Conservation (phyloP, 2,113 vertebrate species). For the Cebidichthys violaceus region DNA sequence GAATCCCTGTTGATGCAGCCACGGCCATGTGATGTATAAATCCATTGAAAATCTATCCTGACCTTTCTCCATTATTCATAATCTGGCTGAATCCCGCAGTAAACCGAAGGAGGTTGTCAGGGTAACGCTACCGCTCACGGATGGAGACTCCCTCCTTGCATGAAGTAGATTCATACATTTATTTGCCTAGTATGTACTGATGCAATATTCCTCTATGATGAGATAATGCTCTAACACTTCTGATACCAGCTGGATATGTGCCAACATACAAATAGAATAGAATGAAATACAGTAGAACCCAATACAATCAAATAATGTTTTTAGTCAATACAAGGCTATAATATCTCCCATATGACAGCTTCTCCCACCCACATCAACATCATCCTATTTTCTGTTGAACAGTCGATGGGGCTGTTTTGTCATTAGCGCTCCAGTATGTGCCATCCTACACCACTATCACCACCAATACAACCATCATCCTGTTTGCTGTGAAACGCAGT, state of each 20-base stretch:
- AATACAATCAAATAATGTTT: neutral
- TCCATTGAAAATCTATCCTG: conserved; percentile 70
- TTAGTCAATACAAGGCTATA: neutral
- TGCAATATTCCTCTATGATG: conserved; percentile 12
- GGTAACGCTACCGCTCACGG: conserved; percentile 18
- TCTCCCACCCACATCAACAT: conserved; percentile 15
- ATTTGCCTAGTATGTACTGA: neutral
- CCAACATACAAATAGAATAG: neutral
- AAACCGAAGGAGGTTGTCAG: conserved; percentile 58
- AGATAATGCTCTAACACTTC: conserved; percentile 1
- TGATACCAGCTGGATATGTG: conserved; percentile 24
- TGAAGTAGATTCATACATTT: conserved; percentile 6
- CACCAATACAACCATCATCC: conserved; percentile 40
- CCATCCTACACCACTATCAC: conserved; percentile 35
- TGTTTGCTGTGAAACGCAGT: conserved; percentile 40
- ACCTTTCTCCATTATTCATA: conserved; percentile 80
- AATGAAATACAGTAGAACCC: neutral
- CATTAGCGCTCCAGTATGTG: conserved; percentile 18
- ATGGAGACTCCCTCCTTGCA: conserved; percentile 11
- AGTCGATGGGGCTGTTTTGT: conserved; percentile 13
- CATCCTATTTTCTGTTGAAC: conserved; percentile 20
- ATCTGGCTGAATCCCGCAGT: conserved; percentile 60
- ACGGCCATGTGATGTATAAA: conserved; percentile 54
- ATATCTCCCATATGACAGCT: conserved; percentile 19
- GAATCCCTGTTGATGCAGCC: conserved; percentile 56